Evolutionary conservation across 2,797 vertebrate genomes (phyloP), one percentile per base, ranked within the genome.

Genomic region (Scolopax rusticola): DNA sequence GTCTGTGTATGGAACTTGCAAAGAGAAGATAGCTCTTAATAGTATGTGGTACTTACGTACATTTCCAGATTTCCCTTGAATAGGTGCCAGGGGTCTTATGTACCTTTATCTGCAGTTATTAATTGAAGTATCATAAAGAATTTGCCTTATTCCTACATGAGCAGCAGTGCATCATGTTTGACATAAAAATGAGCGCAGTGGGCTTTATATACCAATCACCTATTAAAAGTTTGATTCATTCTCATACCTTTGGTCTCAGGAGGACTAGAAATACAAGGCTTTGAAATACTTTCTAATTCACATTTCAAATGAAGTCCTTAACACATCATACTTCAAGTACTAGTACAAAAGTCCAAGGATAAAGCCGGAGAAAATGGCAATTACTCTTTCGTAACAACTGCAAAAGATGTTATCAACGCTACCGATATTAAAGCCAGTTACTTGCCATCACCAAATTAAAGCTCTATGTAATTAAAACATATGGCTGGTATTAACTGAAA

Each of bases 401-500:
- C 68, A 90, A 70, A 80, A 71, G 78, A 84, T 79, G 59, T 92
- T 95, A 92, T 94, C 76, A 87, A 19, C 0, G 2, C 71, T 65
- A 73, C 69, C 82, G 25, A 84, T 93, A 93, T 71, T 94, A 90
- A 96, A 94, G 83, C 45, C 87, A 68, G 94, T 96, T 94, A 94
- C 71, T 93, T 91, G 59, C 83, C 36, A 77, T 59, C 70, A 77
- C 70, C 40, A 88, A 87, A 94, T 95, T 91, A 91, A 95, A 87
- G 60, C 63, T 84, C 38, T 50, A 51, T 50, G 40, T 81, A 90
- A 91, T 90, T 87, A 93, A 94, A 95, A 90, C 90, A 93, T 88
- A 90, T 94, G 87, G 80, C 83, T 87, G 75, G 30, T 80, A 59
- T 84, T 88, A 87, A 77, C 56, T 80, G 59, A 47, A 73, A 94